A percentile compares a stretch with the other conserved stretches of the same genome.
Evolutionary conservation across 2,888 invertebrate genomes (phyloP).

Genomic region (Eupithecia pulchellata): DNA sequence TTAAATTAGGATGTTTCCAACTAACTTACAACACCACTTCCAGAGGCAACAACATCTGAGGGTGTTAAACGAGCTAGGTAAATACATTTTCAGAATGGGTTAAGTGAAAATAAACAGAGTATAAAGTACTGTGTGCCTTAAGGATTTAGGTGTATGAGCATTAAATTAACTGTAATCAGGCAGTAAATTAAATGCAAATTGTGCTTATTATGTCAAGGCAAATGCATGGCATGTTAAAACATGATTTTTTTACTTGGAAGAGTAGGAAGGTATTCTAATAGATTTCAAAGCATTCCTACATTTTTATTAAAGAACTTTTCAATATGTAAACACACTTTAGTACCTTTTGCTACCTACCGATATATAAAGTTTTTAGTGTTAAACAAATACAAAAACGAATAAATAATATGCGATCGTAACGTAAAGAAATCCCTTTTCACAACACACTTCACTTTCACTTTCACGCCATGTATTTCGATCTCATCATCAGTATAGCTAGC

Average conservation of each 20-base stretch:
- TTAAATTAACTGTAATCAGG: background rate
- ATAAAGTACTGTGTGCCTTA: background rate
- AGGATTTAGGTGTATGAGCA: background rate
- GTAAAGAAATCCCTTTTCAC: too few relatives aligned
- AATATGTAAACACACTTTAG: background rate
- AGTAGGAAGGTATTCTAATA: background rate
- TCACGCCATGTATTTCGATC: too few relatives aligned
- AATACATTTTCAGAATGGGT: conserved; percentile 21
- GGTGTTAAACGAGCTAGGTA: conserved; percentile 13
- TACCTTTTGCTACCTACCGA: background rate
- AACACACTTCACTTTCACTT: too few relatives aligned
- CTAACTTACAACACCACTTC: conserved; percentile 30
- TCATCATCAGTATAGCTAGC: too few relatives aligned
- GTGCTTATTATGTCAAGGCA: background rate
- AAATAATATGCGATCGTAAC: too few relatives aligned
- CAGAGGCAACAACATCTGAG: conserved; percentile 18
- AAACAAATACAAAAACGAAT: too few relatives aligned
- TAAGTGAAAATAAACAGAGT: background rate
- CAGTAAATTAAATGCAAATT: background rate
- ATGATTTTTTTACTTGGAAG: background rate
- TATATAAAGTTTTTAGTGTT: too few relatives aligned
- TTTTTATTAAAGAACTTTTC: background rate
- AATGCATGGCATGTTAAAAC: background rate
- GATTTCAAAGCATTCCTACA: background rate
- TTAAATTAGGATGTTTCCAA: conserved; percentile 41